phyloP scores from a whole-genome alignment of 2,113 vertebrate species.

The Trogon melanurus region DNA sequence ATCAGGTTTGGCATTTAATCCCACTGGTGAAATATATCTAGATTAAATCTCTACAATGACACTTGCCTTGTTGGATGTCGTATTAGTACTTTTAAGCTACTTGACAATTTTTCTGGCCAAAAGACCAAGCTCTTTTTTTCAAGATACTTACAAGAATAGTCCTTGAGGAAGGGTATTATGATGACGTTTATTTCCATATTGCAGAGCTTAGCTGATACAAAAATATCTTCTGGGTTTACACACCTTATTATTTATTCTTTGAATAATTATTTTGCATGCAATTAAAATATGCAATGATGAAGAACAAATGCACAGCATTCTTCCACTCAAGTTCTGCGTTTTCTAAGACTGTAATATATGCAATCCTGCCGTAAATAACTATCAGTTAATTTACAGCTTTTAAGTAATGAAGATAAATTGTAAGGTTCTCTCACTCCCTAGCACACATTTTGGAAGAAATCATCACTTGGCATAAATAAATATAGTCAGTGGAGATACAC shows the following conservation, averaged over 20 bases:
- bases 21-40: slow-evolving; percentile 1
- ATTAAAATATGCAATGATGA: neutral
- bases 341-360: neutral
- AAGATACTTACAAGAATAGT: neutral
- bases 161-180: neutral
- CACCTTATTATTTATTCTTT: neutral
- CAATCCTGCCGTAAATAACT: neutral
- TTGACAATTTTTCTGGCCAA: neutral
- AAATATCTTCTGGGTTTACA: neutral
- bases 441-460: neutral
- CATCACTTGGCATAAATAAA: neutral
- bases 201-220: neutral
- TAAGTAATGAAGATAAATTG: neutral
- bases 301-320: neutral
- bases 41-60: neutral
- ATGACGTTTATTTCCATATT: neutral
- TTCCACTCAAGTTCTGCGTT: neutral
- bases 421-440: neutral
- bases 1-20: slow-evolving; percentile 20
- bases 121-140: neutral
- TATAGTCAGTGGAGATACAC: neutral
- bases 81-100: neutral
- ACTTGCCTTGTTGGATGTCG: neutral
- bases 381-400: neutral
- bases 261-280: neutral